A percentile compares a stretch with the other conserved stretches of the same genome.
Conservation (phyloP, 2,888 invertebrate genomes). For the Crocallis elinguaria region DNA sequence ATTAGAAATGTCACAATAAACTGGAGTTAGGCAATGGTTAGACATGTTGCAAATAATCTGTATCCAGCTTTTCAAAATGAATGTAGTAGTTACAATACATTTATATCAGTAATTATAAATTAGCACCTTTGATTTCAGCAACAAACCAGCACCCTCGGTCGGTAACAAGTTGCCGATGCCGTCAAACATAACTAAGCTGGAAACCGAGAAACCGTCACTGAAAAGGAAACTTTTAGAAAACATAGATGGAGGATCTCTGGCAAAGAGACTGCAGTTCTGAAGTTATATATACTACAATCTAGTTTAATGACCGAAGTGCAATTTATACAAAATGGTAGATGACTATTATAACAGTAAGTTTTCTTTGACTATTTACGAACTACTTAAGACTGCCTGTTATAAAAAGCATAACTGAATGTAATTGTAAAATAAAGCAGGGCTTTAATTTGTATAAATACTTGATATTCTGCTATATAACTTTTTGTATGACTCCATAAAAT, state of each 20-base stretch:
- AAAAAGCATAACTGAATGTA: constrained; percentile 15
- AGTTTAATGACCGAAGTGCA: constrained; percentile 52
- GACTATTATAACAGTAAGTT: constrained; percentile 20
- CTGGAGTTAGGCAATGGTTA: no score
- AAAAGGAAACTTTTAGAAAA: constrained; percentile 91
- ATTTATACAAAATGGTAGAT: constrained; percentile 41
- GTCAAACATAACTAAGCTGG: constrained; percentile 85
- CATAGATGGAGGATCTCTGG: constrained; percentile 87
- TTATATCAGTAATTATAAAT: neutral
- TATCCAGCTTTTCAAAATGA: no score
- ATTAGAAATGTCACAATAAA: no score
- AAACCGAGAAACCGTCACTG: constrained; percentile 87
- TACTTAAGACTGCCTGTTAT: constrained; percentile 4
- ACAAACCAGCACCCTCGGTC: constrained; percentile 94
- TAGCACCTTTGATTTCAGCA: constrained; percentile 80
- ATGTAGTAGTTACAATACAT: no score
- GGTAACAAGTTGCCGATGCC: constrained; percentile 94
- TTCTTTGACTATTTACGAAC: constrained; percentile 12
- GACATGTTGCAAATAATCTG: no score
- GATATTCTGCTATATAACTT: constrained; percentile 29
- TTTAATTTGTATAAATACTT: neutral
- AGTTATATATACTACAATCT: constrained; percentile 22
- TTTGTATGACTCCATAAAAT: constrained; percentile 41
- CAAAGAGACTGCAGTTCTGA: constrained; percentile 88
- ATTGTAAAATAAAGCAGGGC: constrained; percentile 10